Percentiles rank a stretch among this genome's conserved stretches.
Conservation (phyloP, 1,140 invertebrate species). For the Acyrthosiphon pisum region DNA sequence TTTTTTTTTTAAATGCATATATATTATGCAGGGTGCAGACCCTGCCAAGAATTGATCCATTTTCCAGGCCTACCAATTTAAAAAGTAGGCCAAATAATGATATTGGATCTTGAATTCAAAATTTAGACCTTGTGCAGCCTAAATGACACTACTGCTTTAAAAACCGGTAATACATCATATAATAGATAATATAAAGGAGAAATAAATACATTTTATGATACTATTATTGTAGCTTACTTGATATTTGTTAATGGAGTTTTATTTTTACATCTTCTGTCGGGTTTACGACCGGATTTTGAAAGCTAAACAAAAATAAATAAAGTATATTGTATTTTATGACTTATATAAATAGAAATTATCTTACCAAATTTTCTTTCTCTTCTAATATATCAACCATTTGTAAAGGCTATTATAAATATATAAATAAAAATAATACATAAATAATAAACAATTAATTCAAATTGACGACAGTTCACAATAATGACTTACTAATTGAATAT, state of each 20-base stretch:
- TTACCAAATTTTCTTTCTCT: slow-evolving; percentile 49
- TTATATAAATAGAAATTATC: background rate
- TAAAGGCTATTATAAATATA: slow-evolving; percentile 26
- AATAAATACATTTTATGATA: no score
- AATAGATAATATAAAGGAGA: no score
- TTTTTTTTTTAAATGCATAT: no score
- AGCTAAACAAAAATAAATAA: background rate
- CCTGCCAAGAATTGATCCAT: no score
- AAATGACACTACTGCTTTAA: no score
- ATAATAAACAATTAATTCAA: background rate
- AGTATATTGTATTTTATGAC: background rate
- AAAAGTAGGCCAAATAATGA: no score
- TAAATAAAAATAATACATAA: background rate
- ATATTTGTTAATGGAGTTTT: slow-evolving; percentile 5
- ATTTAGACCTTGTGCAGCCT: no score
- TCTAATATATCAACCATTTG: background rate
- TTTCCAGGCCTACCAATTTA: no score
- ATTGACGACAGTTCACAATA: background rate
- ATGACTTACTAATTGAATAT: slow-evolving; percentile 12
- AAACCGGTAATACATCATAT: no score
- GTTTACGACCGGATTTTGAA: background rate
- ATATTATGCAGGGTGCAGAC: no score
- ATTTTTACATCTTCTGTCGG: slow-evolving; percentile 14
- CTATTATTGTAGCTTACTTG: slow-evolving; percentile 4
- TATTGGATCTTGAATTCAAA: no score